Evolutionary conservation across 1,140 invertebrate species (phyloP), one percentile per base, ranked within the genome.

Genomic region (Microplitis demolitor): DNA sequence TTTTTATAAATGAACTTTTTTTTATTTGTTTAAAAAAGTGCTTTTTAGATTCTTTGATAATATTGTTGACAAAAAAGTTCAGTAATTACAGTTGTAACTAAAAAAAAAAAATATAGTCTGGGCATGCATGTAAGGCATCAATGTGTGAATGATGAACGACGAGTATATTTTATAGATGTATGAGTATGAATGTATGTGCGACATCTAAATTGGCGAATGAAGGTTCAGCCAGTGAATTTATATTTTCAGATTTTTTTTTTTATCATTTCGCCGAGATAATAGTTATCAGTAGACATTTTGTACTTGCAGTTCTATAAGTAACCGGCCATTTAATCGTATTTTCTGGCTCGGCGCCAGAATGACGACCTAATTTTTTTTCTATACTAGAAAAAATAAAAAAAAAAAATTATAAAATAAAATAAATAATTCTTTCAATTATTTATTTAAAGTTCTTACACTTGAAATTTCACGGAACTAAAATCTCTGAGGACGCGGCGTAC

Each of bases 281-380:
- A 82, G 58, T 73, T 87, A 87, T 87, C 86, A 87, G 85, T 76
- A 80, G 79, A 84, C 83, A 80, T 82, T 87, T 87, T 84, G 84
- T 81, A 85, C 84, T 83, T 85, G 84, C 84, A 85, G 84, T 87
- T 87, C 85, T 86, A 85, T 85, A 86, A 85, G 84, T 84, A 82
- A 82, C 81, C 69, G 76, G 76, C 83, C 85, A 86, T 87, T 87
- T 86, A 86, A 87, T 87, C 85, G 81, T 84, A 85, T 79, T 79
- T 82, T 81, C 81, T 81, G 80, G 80, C 83, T 78, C 79, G 82
- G 78, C 86, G 85, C 83, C 83, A 79, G 79, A 79, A 74, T 78
- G 84, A 80, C 85, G 86, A 87, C 86, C 84, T 80, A 86, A 86
- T 86, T 87, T 82, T 60, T 11, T 70, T 50, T 70, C 3, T 51